Evolutionary conservation across 2,888 invertebrate species (phyloP).

Genomic region (Acrocyrtus sp.): DNA sequence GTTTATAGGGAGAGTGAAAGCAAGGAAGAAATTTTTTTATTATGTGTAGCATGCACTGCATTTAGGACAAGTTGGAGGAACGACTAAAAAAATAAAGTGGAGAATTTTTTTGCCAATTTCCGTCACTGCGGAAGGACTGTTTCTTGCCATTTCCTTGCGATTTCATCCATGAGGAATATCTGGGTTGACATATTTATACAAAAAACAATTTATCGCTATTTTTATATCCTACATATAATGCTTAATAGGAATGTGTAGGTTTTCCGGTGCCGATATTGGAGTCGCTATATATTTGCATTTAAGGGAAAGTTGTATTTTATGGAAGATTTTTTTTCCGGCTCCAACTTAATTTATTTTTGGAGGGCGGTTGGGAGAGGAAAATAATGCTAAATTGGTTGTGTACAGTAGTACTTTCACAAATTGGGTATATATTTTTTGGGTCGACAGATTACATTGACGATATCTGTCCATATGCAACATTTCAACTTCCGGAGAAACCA

Average conservation of each 20-base stretch:
- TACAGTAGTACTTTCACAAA: not conserved
- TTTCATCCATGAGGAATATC: slow-evolving; percentile 34
- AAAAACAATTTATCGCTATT: slow-evolving; percentile 45
- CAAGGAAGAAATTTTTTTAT: no score
- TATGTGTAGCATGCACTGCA: not conserved
- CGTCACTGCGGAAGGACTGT: not conserved
- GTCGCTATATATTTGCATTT: no score
- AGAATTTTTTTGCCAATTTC: slow-evolving; percentile 8
- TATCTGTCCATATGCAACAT: slow-evolving; percentile 92
- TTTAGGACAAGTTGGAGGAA: slow-evolving; percentile 5
- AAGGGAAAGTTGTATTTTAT: not conserved
- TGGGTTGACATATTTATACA: slow-evolving; percentile 45
- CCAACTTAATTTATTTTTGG: no score
- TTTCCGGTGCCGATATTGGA: no score
- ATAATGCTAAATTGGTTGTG: no score
- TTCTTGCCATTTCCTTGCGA: slow-evolving; percentile 19
- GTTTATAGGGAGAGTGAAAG: no score
- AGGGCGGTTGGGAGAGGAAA: no score
- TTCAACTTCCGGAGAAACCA: slow-evolving; percentile 83
- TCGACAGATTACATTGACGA: slow-evolving; percentile 86
- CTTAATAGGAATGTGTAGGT: no score
- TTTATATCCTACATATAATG: no score
- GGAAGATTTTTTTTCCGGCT: slow-evolving; percentile 2
- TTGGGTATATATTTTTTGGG: slow-evolving; percentile 32
- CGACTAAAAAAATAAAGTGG: slow-evolving; percentile 9